phyloP scores from a whole-genome alignment of 2,797 vertebrate genomes.

The Clarias fuscus region DNA sequence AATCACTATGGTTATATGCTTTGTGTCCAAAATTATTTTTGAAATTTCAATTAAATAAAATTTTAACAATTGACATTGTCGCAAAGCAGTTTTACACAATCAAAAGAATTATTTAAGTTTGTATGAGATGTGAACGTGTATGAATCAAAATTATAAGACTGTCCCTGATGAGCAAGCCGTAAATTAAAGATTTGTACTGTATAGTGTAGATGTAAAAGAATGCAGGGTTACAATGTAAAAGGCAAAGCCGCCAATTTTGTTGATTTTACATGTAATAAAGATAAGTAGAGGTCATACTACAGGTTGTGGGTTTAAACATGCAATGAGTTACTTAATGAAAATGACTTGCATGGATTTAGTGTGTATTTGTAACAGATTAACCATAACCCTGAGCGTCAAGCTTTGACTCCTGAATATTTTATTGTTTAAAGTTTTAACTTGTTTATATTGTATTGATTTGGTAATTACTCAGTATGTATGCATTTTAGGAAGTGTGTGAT shows the following conservation, averaged over 20 bases:
- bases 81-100: too few relatives aligned
- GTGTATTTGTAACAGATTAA: constrained; percentile 8
- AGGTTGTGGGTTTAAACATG: neutral
- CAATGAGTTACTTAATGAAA: neutral
- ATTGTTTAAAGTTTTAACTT: neutral
- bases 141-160: too few relatives aligned
- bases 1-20: neutral
- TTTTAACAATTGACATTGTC: too few relatives aligned
- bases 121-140: too few relatives aligned
- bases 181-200: neutral
- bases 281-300: neutral
- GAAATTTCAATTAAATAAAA: too few relatives aligned
- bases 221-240: neutral
- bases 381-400: neutral
- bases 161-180: too few relatives aligned
- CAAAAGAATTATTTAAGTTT: too few relatives aligned
- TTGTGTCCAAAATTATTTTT: neutral
- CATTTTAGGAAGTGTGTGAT: neutral
- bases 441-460: neutral
- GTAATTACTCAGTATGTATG: neutral
- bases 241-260: too few relatives aligned
- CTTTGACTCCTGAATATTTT: neutral
- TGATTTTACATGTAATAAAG: neutral
- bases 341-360: neutral
- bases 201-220: neutral